Evolutionary conservation across 2,797 vertebrate species (phyloP), one percentile per base, ranked within the genome.

Genomic region (Anas georgica): DNA sequence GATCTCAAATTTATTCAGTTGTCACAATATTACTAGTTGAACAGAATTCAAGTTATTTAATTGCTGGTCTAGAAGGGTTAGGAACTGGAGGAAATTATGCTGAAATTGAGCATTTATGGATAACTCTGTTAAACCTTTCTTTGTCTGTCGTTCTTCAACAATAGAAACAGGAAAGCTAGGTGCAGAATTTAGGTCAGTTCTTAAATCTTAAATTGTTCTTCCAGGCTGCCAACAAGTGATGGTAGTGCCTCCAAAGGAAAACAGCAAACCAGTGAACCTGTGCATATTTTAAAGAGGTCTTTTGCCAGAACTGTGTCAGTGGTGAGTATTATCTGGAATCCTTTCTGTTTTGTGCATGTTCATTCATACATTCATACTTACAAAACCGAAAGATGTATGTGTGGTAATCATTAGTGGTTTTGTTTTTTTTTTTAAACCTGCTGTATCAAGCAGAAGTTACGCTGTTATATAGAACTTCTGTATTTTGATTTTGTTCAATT

Each of bases 291-390:
- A 48, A 99, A 99, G 96, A 98, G 99, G 72, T 99, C 99, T 45
- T 99, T 99, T 95, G 99, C 99, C 79, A 98, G 99, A 75, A 99
- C 99, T 15, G 99, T 99, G 48, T 99, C 99, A 28, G 98, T 99
- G 98, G 99, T 99, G 96, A 98, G 98, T 97, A 70, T 56, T 82
- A 16, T 7, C 7, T 31, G 39, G 9, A 59, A n/a, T 55, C 13
- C 66, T 66, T 9, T 33, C 3, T 67, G 5, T 70, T 93, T 82
- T 15, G 17, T 60, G 2, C 18, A 23, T 8, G 6, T 80, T 94
- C 7, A 15, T 72, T 56, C 9, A 10, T 63, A 12, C 1, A 13
- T 72, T 56, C 9, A 10, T 63, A 12, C 1, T 46, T 78, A 17
- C 18, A 69, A 85, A 73, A 66, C 17, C 10, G 17, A 37, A 74